Base-by-base conservation (phyloP, 2,888 invertebrate genomes). In the Cephus spinipes region DNA sequence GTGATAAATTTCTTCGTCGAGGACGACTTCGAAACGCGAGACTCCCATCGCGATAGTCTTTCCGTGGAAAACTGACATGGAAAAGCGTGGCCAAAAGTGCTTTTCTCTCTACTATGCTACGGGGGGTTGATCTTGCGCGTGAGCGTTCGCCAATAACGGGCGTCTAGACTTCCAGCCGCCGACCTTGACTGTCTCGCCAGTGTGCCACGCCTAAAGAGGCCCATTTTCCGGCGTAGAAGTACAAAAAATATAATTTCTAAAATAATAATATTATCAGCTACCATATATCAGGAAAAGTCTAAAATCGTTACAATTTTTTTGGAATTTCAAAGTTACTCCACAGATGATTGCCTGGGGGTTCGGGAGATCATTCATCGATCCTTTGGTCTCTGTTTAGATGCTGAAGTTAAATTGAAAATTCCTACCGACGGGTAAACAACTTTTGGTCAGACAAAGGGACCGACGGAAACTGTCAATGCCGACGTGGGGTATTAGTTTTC, bases 131-230 rank as follows among this genome's bases (percentile, higher is more conserved):
- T 71, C 76, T 78, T 73, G 71, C 71, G 76, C 78, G 71, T 74
- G 71, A 75, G 75, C 76, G 73, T 71, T 74, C 78, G 78, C 78
- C 78, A 78, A 78, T 78, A 78, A 31, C 78, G 68, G 68, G 68
- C 68, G 78, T 78, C 78, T 78, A 78, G 78, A 78, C 78, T 75
- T 69, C n/a, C 32, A 71, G 78, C 69, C 78, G 78, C 75, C 78
- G 78, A 75, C 78, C 78, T 78, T 73, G 69, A 73, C 30, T 73
- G 75, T 73, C 73, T 71, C 71, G 71, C 71, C 71, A 31, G 71
- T 33, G 71, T 33, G 71, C 71, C 71, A 71, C 71, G 71, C 71
- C 71, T 71, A 71, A 32, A 71, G 31, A 31, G 71, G 71, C 55
- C 55, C 55, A 23, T 55, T 55, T 23, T 55, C 23, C 23, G 55